phyloP scores from a whole-genome alignment of 2,113 vertebrate genomes.

The Erythrocercus mccallii region DNA sequence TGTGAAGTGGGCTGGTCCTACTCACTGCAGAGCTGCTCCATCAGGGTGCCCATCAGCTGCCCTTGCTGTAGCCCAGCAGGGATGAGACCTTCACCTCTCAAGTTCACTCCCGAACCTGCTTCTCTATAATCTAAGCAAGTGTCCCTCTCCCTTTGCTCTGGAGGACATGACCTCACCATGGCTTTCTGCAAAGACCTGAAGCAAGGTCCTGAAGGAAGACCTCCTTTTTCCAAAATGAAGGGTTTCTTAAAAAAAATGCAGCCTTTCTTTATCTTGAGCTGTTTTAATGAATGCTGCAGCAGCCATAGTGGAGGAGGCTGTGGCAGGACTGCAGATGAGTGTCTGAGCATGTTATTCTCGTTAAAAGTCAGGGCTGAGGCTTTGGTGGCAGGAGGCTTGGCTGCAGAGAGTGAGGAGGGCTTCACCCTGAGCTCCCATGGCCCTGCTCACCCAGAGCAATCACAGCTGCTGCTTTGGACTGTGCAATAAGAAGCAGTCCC shows the following conservation, averaged over 20 bases:
- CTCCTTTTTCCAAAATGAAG: neutral
- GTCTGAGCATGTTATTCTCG: neutral
- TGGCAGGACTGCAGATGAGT: neutral
- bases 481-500: neutral
- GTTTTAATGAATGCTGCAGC: neutral
- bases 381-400: neutral
- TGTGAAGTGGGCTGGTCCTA: accelerated
- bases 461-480: slow-evolving; percentile 3
- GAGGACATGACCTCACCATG: accelerated
- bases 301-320: neutral
- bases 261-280: neutral
- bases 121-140: neutral
- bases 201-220: too few species aligned
- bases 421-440: neutral
- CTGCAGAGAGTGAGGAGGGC: neutral
- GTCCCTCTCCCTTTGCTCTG: neutral
- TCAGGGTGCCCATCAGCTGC: neutral
- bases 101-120: neutral
- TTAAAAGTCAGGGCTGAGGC: neutral
- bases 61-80: neutral
- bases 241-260: neutral
- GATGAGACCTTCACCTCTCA: neutral
- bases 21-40: neutral
- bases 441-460: neutral
- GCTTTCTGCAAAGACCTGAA: neutral